Conservation (phyloP, 37 sponge, comb jelly and placozoan genomes). For the Theonella swinhoei region DNA sequence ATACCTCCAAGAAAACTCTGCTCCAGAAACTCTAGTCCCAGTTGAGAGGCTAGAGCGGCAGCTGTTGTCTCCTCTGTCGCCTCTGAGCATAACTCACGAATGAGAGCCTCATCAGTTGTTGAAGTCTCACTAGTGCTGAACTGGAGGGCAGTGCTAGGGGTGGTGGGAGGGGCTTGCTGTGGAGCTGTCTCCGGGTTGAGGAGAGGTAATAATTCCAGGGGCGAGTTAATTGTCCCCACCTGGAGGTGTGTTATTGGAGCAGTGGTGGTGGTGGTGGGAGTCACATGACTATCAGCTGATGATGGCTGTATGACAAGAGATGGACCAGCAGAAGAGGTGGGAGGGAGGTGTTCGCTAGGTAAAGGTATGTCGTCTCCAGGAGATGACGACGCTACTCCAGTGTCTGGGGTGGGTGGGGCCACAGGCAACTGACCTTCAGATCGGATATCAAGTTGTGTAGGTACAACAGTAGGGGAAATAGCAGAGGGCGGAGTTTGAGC, state of each 20-base stretch:
- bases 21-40: constrained; percentile 32
- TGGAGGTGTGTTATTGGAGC: background rate
- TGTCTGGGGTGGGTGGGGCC: too few relatives aligned
- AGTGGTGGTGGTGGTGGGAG: background rate
- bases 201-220: background rate
- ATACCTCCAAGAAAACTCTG: constrained; percentile 10
- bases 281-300: too few relatives aligned
- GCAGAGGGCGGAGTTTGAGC: too few relatives aligned
- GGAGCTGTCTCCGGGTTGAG: too few relatives aligned
- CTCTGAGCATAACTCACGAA: constrained; percentile 10
- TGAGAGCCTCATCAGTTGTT: background rate
- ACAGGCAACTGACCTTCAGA: too few relatives aligned
- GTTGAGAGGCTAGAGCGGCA: constrained; percentile 36
- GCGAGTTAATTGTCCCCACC: background rate
- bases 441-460: too few relatives aligned
- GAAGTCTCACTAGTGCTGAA: background rate
- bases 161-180: too few relatives aligned
- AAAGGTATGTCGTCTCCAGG: too few relatives aligned
- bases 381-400: too few relatives aligned
- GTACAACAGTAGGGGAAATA: too few relatives aligned
- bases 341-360: too few relatives aligned
- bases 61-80: background rate
- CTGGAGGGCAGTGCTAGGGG: background rate
- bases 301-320: background rate
- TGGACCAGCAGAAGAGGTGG: background rate